These are phyloP conservation scores for Ciona savignyi DNA, from an alignment of 23 tunicate species.

Conservation along the genomic window DNA sequence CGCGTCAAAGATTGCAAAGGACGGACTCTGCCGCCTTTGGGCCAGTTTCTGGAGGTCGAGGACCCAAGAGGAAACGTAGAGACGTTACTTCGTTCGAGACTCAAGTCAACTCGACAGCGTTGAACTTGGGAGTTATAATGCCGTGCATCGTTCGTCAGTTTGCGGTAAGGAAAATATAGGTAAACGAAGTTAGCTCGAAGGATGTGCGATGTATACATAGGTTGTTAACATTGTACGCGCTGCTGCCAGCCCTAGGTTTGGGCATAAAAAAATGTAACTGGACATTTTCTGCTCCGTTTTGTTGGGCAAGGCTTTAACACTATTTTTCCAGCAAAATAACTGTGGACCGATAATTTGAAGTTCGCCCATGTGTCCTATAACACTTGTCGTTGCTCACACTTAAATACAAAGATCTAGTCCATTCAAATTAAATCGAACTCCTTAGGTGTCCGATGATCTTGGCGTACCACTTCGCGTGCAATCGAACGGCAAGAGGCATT, in stretches of 20 bases:
- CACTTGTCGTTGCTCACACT: too few species aligned
- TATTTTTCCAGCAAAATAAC: too few species aligned
- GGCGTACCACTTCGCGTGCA: not conserved
- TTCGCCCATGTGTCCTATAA: too few species aligned
- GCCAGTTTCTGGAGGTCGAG: not conserved
- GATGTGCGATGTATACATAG: not conserved
- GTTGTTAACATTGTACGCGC: not conserved
- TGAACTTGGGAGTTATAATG: slow-evolving; percentile 14
- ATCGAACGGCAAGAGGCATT: slow-evolving; percentile 2
- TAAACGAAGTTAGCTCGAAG: not conserved
- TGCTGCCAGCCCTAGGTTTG: too few species aligned
- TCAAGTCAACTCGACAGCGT: not conserved
- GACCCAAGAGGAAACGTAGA: slow-evolving; percentile 2
- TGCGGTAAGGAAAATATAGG: slow-evolving; percentile 5
- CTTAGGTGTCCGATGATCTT: not conserved
- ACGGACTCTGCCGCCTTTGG: slow-evolving; percentile 12
- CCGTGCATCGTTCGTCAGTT: slow-evolving; percentile 31
- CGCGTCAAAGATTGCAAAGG: not conserved
- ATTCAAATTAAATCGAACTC: too few species aligned
- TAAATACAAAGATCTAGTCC: too few species aligned
- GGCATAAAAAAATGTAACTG: too few species aligned
- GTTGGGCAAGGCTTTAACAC: too few species aligned
- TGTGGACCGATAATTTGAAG: too few species aligned
- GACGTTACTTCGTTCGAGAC: not conserved
- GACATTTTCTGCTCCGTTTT: too few species aligned